Conservation (phyloP, 2,797 vertebrate genomes). For the Carcharodon carcharias region DNA sequence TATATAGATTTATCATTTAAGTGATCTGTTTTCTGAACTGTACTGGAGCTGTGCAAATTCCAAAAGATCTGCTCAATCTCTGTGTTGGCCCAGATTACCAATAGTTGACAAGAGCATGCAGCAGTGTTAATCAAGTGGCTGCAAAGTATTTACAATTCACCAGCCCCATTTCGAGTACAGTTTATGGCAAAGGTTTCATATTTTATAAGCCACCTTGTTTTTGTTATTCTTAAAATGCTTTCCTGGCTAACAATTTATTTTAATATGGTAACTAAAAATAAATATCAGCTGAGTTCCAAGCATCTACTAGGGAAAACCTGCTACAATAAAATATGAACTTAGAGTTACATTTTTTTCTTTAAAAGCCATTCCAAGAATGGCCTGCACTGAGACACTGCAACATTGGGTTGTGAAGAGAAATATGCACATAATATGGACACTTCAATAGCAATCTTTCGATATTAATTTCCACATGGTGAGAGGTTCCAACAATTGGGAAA, state of each 20-base stretch:
- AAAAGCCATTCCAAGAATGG: neutral
- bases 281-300: neutral
- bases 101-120: neutral
- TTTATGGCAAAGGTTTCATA: neutral
- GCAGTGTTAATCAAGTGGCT: neutral
- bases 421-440: neutral
- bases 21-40: neutral
- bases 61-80: neutral
- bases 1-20: neutral
- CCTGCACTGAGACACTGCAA: neutral
- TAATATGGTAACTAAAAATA: neutral
- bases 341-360: neutral
- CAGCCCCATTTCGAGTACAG: neutral
- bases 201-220: neutral
- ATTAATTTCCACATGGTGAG: neutral
- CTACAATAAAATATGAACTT: neutral
- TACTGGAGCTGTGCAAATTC: neutral
- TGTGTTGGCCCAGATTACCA: neutral
- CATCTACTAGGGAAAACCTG: neutral
- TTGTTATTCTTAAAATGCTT: neutral
- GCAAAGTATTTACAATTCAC: neutral
- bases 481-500: neutral
- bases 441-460: too few species aligned
- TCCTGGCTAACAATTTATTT: neutral
- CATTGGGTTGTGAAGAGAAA: neutral